Evolutionary conservation across 1,140 invertebrate species (phyloP).

Genomic region (Lasioglossum albipes): DNA sequence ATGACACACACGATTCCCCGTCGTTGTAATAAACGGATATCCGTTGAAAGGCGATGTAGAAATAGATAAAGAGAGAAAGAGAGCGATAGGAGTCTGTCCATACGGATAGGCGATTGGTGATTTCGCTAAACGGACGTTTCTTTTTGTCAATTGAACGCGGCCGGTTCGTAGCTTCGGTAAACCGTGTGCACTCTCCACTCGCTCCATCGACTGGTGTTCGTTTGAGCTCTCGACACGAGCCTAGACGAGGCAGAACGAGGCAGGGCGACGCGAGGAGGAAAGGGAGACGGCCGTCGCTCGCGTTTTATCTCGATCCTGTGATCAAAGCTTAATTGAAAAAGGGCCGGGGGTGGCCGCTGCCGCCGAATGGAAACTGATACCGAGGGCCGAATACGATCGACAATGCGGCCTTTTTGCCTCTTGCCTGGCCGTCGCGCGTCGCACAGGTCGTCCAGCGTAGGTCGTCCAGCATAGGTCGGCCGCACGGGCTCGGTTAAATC

Average conservation of each 20-base stretch:
- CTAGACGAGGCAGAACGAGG: background rate
- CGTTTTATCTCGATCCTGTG: constrained; percentile 61
- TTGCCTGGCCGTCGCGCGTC: constrained; percentile 16
- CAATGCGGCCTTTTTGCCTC: constrained; percentile 45
- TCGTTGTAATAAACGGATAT: constrained; percentile 19
- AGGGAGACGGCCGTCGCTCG: constrained; percentile 20
- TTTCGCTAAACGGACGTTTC: constrained; percentile 40
- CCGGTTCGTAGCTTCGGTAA: background rate
- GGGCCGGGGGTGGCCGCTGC: constrained; percentile 30
- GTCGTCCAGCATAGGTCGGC: background rate
- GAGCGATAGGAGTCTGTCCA: background rate
- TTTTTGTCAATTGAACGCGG: constrained; percentile 40
- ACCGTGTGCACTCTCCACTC: background rate
- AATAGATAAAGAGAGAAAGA: background rate
- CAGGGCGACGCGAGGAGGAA: too few relatives aligned
- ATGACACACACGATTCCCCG: too few relatives aligned
- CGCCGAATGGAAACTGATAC: constrained; percentile 57
- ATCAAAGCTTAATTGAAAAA: constrained; percentile 75
- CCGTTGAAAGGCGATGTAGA: background rate
- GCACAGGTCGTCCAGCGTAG: background rate
- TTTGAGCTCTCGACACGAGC: constrained; percentile 33
- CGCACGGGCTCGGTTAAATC: constrained; percentile 29
- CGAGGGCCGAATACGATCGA: constrained; percentile 57
- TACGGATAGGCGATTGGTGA: constrained; percentile 24
- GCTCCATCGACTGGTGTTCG: constrained; percentile 48